Evolutionary conservation across 2,797 vertebrate species (phyloP), one percentile per base, ranked within the genome.

Genomic region (Chelidonichthys spinosus): DNA sequence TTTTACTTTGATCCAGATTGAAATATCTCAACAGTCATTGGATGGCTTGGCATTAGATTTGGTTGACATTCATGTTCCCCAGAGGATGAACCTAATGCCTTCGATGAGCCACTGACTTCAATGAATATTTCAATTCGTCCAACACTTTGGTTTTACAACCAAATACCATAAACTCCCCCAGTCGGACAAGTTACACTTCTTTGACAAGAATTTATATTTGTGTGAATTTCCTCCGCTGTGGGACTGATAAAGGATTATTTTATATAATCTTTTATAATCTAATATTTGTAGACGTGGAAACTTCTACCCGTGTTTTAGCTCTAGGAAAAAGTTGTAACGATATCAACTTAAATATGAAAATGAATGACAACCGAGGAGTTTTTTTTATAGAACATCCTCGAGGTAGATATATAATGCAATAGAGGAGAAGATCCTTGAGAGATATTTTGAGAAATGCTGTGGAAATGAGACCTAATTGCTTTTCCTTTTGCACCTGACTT

Each of bases 401-500:
- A 56, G 33, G n/a, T 25, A 63, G 47, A 74, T 76, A 15, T 55
- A 35, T 55, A 58, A 73, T 68, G 47, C 43, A 79, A 47, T 36
- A 43, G 18, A 71, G 40, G 47, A 58, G 39, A 74, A 65, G 63
- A 82, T 63, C 43, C 55, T 69, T 63, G 35, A 49, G 56, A 77
- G 63, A 63, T 78, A 74, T 78, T 86, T 85, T 65, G 63, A 78
- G 73, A 83, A 67, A 75, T 64, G 15, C 37, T 82, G 46, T 79
- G 76, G 85, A 71, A 76, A 62, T 50, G 52, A 64, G 62, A 32
- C 18, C 18, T 81, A 84, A 90, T 88, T 86, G 73, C 74, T 76
- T 90, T 83, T 82, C 72, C 25, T 25, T 84, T 75, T 89, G 58
- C 87, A 84, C 33, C 65, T 78, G 60, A 83, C 85, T 81, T 74